These are phyloP conservation scores for Elachura formosa DNA, from an alignment of 2,113 vertebrate species.

Conservation along the genomic window DNA sequence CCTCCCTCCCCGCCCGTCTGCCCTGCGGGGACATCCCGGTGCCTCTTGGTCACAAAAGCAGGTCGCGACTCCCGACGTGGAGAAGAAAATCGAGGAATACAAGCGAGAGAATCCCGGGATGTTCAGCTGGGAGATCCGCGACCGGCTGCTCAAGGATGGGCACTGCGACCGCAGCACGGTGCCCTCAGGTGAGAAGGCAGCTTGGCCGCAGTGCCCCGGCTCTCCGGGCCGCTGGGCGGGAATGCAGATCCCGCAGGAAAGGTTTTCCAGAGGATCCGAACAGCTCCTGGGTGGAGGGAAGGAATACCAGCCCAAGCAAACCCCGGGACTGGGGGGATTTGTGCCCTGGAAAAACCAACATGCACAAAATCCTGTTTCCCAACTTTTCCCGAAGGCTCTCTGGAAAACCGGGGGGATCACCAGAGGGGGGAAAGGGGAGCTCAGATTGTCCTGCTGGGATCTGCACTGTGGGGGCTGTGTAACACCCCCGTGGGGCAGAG, in stretches of 20 bases:
- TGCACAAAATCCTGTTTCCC: not conserved
- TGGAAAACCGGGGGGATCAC: rapidly evolving
- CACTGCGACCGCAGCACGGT: constrained; percentile 96
- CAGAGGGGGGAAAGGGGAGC: rapidly evolving
- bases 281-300: rapidly evolving
- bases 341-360: not conserved
- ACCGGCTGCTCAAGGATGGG: constrained; percentile 95
- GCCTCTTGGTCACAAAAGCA: constrained; percentile 82
- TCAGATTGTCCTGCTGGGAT: rapidly evolving
- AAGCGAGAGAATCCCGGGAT: constrained; percentile 96
- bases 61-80: constrained; percentile 97
- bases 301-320: not conserved
- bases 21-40: not conserved
- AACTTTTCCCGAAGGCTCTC: not conserved
- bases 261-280: not conserved
- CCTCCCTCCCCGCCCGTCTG: not conserved
- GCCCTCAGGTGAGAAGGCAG: constrained; percentile 95
- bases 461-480: rapidly evolving
- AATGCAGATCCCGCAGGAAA: rapidly evolving
- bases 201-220: not conserved
- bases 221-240: not conserved
- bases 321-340: rapidly evolving
- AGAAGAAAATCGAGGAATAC: constrained; percentile 98
- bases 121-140: constrained; percentile 99
- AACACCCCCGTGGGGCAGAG: not conserved